A percentile compares a stretch with the other conserved stretches of the same genome.
Evolutionary conservation across 2,113 vertebrate species (phyloP).

Genomic region (Bungarus multicinctus): DNA sequence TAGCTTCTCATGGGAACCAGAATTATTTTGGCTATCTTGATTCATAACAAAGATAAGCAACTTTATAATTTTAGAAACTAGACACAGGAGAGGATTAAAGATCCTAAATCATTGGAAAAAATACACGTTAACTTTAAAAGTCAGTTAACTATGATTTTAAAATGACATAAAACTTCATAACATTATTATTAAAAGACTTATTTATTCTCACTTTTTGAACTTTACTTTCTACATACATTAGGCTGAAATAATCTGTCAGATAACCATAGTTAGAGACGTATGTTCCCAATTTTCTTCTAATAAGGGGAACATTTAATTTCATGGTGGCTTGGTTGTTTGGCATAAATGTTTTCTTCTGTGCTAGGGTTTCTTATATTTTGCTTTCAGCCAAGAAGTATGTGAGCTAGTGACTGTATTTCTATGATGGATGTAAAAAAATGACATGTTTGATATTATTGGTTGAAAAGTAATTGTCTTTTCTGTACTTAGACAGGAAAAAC

Average conservation of each 20-base stretch:
- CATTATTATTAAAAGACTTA: background rate
- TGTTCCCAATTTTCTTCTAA: constrained; percentile 28
- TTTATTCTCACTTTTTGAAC: background rate
- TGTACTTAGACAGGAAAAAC: constrained; percentile 51
- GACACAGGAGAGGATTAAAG: background rate
- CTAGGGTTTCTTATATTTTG: constrained; percentile 52
- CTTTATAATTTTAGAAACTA: background rate
- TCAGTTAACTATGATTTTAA: background rate
- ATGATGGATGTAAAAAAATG: constrained; percentile 54
- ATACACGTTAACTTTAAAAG: background rate
- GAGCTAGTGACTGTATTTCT: constrained; percentile 42
- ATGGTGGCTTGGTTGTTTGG: constrained; percentile 34
- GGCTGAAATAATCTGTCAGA: background rate
- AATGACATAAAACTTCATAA: background rate
- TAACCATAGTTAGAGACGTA: background rate
- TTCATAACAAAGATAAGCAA: background rate
- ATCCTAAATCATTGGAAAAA: background rate
- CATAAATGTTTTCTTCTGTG: constrained; percentile 9
- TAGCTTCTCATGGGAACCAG: background rate
- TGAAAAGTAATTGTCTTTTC: constrained; percentile 52
- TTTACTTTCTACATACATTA: background rate
- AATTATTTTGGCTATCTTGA: background rate
- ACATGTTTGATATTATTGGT: constrained; percentile 57
- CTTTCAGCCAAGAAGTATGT: constrained; percentile 56
- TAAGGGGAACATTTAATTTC: constrained; percentile 28